Evolutionary conservation across 2,888 invertebrate species (phyloP).

Genomic region (Lingula anatina): DNA sequence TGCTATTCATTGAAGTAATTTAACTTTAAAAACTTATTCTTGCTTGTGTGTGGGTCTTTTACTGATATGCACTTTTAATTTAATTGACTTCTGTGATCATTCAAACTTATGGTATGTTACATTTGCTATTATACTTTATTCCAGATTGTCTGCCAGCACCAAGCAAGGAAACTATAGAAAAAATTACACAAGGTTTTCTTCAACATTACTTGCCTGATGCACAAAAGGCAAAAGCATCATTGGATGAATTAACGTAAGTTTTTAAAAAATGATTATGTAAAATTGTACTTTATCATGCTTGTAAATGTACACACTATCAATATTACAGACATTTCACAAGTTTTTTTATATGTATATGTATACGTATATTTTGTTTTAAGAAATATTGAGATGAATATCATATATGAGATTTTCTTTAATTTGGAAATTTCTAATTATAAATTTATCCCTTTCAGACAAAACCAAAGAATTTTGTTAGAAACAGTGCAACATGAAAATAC

Average conservation of each 20-base stretch:
- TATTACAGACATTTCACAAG: no score
- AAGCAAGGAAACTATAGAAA: slow-evolving; percentile 20
- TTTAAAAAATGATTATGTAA: neutral
- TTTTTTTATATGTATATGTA: no score
- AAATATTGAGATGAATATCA: neutral
- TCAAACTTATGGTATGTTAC: no score
- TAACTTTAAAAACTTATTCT: no score
- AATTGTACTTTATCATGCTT: neutral
- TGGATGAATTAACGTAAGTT: slow-evolving; percentile 32
- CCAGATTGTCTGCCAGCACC: no score
- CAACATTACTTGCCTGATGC: slow-evolving; percentile 23
- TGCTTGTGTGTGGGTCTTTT: no score
- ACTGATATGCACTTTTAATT: no score
- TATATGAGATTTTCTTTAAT: no score
- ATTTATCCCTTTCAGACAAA: slow-evolving; percentile 24
- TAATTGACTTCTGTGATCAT: no score
- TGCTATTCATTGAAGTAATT: no score
- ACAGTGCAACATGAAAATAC: slow-evolving; percentile 48
- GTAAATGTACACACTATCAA: neutral
- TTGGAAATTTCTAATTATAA: neutral
- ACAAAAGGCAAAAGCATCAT: slow-evolving; percentile 23
- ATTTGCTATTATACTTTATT: no score
- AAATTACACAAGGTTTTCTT: slow-evolving; percentile 21
- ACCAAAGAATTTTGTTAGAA: slow-evolving; percentile 46
- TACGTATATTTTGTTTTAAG: neutral